Conservation (phyloP, 2,113 vertebrate species). For the Pteronura brasiliensis region DNA sequence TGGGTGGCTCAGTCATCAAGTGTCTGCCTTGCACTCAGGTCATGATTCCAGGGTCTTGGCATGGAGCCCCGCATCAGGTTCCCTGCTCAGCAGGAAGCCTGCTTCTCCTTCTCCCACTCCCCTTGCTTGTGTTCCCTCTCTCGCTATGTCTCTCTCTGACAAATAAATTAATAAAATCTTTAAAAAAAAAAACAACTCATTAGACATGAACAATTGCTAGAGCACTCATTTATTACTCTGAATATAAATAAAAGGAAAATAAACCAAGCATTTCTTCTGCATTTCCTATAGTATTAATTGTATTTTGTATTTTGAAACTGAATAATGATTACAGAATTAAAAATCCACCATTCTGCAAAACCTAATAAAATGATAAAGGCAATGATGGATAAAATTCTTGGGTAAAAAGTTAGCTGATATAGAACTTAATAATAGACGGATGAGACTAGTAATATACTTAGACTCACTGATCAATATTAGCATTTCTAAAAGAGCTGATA, state of each 20-base stretch:
- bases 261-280: not conserved
- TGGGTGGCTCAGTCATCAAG: too few relatives aligned
- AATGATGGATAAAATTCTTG: not conserved
- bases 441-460: not conserved
- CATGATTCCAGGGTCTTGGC: too few relatives aligned
- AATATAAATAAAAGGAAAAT: not conserved
- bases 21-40: too few relatives aligned
- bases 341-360: not conserved
- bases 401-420: not conserved
- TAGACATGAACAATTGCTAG: not conserved
- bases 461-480: not conserved
- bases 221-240: not conserved
- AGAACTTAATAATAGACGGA: not conserved
- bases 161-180: too few relatives aligned
- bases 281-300: not conserved
- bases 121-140: too few relatives aligned
- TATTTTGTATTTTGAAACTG: not conserved
- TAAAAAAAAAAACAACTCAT: not conserved
- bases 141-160: too few relatives aligned
- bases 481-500: not conserved
- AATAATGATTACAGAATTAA: not conserved
- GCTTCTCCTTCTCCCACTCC: too few relatives aligned
- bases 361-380: not conserved
- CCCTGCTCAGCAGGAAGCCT: too few relatives aligned
- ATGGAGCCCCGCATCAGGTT: too few relatives aligned